Percentiles rank a stretch among this genome's conserved stretches.
phyloP scores from a whole-genome alignment of 1,140 invertebrate species.

The Cyrtorhinus lividipennis region DNA sequence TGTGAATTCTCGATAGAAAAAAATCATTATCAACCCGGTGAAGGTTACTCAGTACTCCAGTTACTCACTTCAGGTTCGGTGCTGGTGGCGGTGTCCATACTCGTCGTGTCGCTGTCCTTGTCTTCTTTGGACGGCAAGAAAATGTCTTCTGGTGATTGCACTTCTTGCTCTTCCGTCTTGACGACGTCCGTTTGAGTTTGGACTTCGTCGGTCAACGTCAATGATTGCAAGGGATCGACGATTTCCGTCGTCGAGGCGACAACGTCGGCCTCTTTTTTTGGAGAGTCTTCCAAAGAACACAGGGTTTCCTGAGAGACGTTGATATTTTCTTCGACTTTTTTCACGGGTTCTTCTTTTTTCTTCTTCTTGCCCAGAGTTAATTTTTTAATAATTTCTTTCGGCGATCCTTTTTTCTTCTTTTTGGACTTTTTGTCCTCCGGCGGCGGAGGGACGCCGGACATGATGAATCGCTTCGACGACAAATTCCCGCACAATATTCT shows the following conservation, averaged over 20 bases:
- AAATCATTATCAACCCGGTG: too few species aligned
- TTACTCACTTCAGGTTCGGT: conserved; percentile 26
- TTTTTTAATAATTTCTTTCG: not conserved
- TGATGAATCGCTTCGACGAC: not conserved
- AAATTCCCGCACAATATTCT: not conserved
- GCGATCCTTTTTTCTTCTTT: not conserved
- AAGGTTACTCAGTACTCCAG: too few species aligned
- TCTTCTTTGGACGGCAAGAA: conserved; percentile 22
- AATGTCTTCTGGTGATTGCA: not conserved
- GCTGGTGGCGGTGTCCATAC: conserved; percentile 28
- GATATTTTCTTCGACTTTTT: not conserved
- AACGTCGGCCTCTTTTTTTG: not conserved
- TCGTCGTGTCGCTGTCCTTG: conserved; percentile 22
- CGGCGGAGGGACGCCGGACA: not conserved
- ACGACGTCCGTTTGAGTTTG: conserved; percentile 2
- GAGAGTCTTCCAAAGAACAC: not conserved
- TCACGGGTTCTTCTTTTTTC: not conserved
- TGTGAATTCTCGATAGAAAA: too few species aligned
- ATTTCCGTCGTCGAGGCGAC: not conserved
- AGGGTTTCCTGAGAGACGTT: not conserved
- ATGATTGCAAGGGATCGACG: not conserved
- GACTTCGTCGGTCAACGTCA: conserved; percentile 1
- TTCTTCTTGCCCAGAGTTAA: not conserved
- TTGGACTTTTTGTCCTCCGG: not conserved
- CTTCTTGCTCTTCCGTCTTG: conserved; percentile 2